Base-by-base conservation (phyloP, 2,888 invertebrate genomes). In the Thereva unica region DNA sequence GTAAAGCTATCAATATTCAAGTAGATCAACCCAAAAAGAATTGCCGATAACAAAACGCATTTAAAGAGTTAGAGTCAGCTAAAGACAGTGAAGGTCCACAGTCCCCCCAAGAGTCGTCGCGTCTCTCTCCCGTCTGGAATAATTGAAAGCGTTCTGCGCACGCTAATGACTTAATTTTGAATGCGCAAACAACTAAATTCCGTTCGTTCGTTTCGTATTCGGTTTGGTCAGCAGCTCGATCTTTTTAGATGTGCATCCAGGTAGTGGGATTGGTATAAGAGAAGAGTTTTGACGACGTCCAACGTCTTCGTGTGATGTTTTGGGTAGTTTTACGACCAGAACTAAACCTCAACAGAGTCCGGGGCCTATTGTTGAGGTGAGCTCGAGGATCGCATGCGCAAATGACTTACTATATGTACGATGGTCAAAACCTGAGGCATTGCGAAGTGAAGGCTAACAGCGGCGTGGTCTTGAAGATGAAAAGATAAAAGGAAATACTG, bases 101-200 rank as follows among this genome's bases (percentile, higher is more conserved):
- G 23, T 23, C 23, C 23, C 23, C 23, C 23, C 23, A 2, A 23
- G 2, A 23, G 23, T 23, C 23, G 23, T 23, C 23, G 1, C 23
- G 23, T 23, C 23, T 23, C 23, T 23, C 23, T 23, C 23, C 23
- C 23, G 23, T 23, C 1, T 23, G 1, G 37, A 54, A 64, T 64
- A 64, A 64, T 64, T 64, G 64, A 64, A 64, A 64, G 64, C 53
- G 54, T 54, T 64, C 54, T 64, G 64, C 12, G 45, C 44, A 40
- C 45, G 44, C 54, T 64, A 64, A 64, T 64, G 64, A 54, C 64
- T 64, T 64, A 64, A 64, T 64, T 64, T 54, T n/a, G 64, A 47
- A 54, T 64, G 64, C 54, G 54, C 64, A 64, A 64, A 64, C 54
- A 64, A 64, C 54, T 12, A 42, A 64, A 64, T 64, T 38, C 45